A percentile compares a stretch with the other conserved stretches of the same genome.
Evolutionary conservation across 1,140 invertebrate species (phyloP).

Genomic region (Helicorthomorpha holstii): DNA sequence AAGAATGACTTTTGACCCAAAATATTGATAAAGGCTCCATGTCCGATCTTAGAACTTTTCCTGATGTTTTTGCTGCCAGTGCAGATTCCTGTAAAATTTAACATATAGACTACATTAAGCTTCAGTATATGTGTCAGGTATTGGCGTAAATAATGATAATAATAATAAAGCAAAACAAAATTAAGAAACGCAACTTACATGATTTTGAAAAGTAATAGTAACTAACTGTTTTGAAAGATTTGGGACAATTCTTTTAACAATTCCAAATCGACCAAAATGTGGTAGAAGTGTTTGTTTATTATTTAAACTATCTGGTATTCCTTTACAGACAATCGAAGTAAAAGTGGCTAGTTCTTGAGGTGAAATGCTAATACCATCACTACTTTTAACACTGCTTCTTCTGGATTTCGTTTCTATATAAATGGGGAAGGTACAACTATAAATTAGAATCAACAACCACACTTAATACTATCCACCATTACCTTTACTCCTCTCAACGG

Average conservation of each 20-base stretch:
- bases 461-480: no score
- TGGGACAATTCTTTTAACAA: neutral
- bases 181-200: neutral
- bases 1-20: neutral
- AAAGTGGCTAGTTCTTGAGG: neutral
- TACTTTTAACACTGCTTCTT: no score
- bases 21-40: neutral
- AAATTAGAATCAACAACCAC: no score
- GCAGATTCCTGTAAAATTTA: no score
- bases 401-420: no score
- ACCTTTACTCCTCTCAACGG: no score
- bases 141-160: neutral
- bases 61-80: neutral
- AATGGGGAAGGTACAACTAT: no score
- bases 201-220: neutral
- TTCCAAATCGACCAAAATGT: constrained; percentile 6
- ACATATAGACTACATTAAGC: no score
- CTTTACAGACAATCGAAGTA: neutral
- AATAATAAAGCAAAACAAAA: neutral
- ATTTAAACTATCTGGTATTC: constrained; percentile 1
- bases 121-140: neutral
- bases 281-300: neutral
- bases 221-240: neutral
- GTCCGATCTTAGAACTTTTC: neutral
- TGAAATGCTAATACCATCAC: no score